Evolutionary conservation across 23 tunicate species (phyloP).

Genomic region (Halocynthia aurantium): DNA sequence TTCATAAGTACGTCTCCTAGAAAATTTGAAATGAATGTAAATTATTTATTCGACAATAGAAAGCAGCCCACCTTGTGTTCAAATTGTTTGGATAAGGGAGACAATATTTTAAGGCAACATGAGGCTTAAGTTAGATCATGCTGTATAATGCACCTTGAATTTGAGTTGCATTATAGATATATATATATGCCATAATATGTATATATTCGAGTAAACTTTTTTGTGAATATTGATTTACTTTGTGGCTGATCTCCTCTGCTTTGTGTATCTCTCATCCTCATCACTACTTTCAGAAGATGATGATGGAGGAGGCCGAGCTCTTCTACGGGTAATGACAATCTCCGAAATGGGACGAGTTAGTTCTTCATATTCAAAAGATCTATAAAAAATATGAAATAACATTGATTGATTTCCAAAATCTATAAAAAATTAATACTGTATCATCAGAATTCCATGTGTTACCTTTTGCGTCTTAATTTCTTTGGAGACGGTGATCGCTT

Average conservation of each 20-base stretch:
- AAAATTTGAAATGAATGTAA: slow-evolving; percentile 2
- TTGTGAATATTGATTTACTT: slow-evolving; percentile 12
- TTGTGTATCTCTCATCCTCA: slow-evolving; percentile 37
- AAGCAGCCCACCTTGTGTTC: background rate
- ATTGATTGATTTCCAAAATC: too few species aligned
- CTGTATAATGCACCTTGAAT: background rate
- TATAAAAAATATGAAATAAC: background rate
- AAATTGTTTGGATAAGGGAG: too few species aligned
- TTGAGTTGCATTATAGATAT: background rate
- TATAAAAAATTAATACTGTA: too few species aligned
- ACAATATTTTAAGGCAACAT: too few species aligned
- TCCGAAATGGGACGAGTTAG: slow-evolving; percentile 78
- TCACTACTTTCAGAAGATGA: slow-evolving; percentile 59
- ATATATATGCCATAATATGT: background rate
- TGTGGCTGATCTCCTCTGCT: slow-evolving; percentile 53
- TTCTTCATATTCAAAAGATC: slow-evolving; percentile 90
- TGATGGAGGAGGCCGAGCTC: slow-evolving; percentile 39
- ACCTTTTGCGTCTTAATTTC: slow-evolving; percentile 53
- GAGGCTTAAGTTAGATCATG: background rate
- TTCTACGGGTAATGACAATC: slow-evolving; percentile 38
- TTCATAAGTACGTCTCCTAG: slow-evolving; percentile 39
- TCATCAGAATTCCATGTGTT: background rate
- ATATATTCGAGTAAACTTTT: background rate
- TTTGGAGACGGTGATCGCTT: slow-evolving; percentile 24
- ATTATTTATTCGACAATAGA: background rate